Percentiles rank a stretch among this genome's conserved stretches.
Conservation (phyloP, 2,888 invertebrate species). For the Acanthosepion esculentum region DNA sequence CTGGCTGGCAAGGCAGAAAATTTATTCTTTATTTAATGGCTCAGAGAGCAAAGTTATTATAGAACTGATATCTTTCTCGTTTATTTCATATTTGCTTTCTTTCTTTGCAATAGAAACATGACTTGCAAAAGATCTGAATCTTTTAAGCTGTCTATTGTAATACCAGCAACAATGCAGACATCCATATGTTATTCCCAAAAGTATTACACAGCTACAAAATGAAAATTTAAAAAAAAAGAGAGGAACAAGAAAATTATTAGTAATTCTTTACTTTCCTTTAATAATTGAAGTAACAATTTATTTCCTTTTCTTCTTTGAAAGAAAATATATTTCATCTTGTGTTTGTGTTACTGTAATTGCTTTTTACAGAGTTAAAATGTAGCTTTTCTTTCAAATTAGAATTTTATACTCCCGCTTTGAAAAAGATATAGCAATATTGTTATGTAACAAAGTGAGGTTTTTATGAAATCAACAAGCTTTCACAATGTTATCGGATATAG, state of each 20-base stretch:
- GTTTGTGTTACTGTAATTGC: background rate
- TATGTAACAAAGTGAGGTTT: background rate
- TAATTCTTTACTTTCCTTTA: background rate
- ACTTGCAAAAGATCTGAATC: background rate
- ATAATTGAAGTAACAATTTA: background rate
- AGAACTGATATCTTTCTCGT: background rate
- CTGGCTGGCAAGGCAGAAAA: background rate
- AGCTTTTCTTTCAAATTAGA: background rate
- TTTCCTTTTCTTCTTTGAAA: background rate
- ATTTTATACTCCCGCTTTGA: background rate
- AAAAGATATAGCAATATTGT: background rate
- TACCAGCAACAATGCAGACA: background rate
- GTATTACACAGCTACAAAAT: background rate
- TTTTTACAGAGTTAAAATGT: background rate
- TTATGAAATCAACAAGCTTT: too few relatives aligned
- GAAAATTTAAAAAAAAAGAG: background rate
- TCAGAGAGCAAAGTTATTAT: background rate
- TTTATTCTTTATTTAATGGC: background rate
- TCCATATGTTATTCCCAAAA: background rate
- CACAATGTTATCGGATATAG: too few relatives aligned
- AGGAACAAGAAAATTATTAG: background rate
- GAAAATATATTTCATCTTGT: background rate
- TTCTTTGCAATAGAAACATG: slow-evolving; percentile 14
- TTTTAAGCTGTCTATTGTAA: slow-evolving; percentile 15
- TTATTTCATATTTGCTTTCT: background rate